Evolutionary conservation across 1,140 invertebrate species (phyloP), one percentile per base, ranked within the genome.

Genomic region (Pollicipes pollicipes): DNA sequence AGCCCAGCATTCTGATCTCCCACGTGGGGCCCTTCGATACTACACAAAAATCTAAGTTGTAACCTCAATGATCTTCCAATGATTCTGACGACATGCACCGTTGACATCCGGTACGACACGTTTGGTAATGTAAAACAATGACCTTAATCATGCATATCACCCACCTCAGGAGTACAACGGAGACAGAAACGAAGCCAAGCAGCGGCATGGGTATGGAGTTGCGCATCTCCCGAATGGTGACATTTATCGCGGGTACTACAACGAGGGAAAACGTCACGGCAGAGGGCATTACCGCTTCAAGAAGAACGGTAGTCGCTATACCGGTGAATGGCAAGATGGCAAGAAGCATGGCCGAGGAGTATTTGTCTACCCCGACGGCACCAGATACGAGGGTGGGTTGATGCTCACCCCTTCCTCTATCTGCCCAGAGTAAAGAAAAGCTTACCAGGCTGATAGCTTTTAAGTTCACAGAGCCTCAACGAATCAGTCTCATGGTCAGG

Each of bases 301-400:
- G n/a, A 66, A 66, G 64, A 66, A 28, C n/a, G n/a, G 27, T 10
- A 28, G 64, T 24, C 64, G 64, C 17, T 66, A 28, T n/a, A 66
- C 64, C 6, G 64, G 64, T 1, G 64, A 66, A 24, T 66, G 64
- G 64, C 64, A 28, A 21, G 64, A 66, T 3, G 64, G 64, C 16
- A 29, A 28, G 64, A 66, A 66, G 17, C 64, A 66, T n/a, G 64
- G 64, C n/a, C 64, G 64, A 21, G 64, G 64, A 4, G 17, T 29
- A 29, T 66, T 66, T n/a, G 64, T 66, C 64, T 66, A 66, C 28
- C 64, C 64, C 28, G 64, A 66, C n/a, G 64, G 64, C 64, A 28
- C 64, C 64, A 66, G 28, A 24, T 66, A 66, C n/a, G n/a, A 27
- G 28, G 64, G 64, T 66, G n/a, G 17, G 28, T 28, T 66, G n/a